Conservation (phyloP, 2,797 vertebrate genomes). For the Enteromius radiatus region DNA sequence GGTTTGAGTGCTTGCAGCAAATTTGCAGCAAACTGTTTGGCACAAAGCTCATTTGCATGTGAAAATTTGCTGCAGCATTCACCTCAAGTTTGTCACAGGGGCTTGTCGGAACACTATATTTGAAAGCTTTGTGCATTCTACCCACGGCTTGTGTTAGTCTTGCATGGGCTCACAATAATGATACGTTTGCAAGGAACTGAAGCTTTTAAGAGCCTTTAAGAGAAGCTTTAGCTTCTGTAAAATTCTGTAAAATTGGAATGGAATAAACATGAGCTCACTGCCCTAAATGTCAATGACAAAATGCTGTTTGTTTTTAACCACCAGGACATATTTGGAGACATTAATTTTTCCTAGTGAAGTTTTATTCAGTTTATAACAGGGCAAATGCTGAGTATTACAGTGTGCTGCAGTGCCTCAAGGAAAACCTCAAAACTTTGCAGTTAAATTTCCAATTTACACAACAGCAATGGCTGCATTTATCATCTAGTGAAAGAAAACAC, state of each 20-base stretch:
- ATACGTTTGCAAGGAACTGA: conserved; percentile 23
- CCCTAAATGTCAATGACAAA: background rate
- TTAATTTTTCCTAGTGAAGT: background rate
- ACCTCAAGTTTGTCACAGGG: background rate
- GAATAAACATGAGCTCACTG: conserved; percentile 19
- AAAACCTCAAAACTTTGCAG: conserved; percentile 21
- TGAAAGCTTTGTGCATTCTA: conserved; percentile 1
- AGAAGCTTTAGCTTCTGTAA: conserved; percentile 7
- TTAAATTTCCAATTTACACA: conserved; percentile 45
- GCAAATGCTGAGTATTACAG: background rate
- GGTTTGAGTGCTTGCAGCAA: background rate
- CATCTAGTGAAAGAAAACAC: conserved; percentile 27
- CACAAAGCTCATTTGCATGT: background rate
- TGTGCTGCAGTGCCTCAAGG: conserved; percentile 13
- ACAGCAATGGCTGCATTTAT: conserved; percentile 34
- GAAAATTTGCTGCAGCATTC: background rate
- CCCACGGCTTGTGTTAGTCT: conserved; percentile 4
- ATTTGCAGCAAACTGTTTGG: background rate
- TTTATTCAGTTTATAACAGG: background rate
- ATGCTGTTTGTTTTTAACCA: background rate
- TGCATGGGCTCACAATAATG: conserved; percentile 21
- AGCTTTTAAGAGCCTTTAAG: conserved; percentile 28
- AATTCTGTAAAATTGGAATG: conserved; percentile 1
- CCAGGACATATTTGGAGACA: background rate
- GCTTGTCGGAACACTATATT: background rate